These are phyloP conservation scores for Holotrichia oblita DNA, from an alignment of 1,140 invertebrate species.

Conservation along the genomic window DNA sequence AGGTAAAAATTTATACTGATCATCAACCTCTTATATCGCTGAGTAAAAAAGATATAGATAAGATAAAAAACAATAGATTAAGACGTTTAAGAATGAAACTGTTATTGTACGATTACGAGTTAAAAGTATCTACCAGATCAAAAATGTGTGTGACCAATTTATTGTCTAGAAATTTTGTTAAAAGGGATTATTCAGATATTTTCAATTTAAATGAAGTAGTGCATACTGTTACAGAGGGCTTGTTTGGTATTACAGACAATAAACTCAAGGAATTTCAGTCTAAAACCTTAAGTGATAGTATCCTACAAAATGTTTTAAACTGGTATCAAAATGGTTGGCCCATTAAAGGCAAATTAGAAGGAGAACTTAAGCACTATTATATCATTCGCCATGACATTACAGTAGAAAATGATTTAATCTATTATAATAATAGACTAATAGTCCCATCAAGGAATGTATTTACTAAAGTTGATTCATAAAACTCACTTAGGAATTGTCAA, in stretches of 20 bases:
- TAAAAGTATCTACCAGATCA: background rate
- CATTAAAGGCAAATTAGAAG: background rate
- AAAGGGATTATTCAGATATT: background rate
- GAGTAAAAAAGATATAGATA: constrained; percentile 27
- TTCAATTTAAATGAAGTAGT: background rate
- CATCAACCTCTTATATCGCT: constrained; percentile 37
- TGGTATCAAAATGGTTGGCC: constrained; percentile 32
- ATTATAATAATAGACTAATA: constrained; percentile 15
- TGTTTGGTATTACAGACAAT: background rate
- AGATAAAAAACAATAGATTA: constrained; percentile 36
- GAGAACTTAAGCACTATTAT: background rate
- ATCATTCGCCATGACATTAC: background rate
- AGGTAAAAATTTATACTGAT: constrained; percentile 32
- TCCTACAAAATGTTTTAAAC: background rate
- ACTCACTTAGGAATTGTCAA: background rate
- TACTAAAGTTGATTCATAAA: background rate
- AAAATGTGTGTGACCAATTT: constrained; percentile 17
- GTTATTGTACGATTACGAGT: constrained; percentile 27
- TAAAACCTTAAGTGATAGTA: constrained; percentile 1
- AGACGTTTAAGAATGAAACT: background rate
- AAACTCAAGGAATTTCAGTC: constrained; percentile 7
- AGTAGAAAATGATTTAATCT: background rate
- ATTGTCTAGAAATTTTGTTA: constrained; percentile 35
- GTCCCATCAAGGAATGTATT: background rate
- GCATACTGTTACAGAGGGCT: background rate